phyloP scores from a whole-genome alignment of 2,797 vertebrate species.

The Rhadinocentrus ornatus region DNA sequence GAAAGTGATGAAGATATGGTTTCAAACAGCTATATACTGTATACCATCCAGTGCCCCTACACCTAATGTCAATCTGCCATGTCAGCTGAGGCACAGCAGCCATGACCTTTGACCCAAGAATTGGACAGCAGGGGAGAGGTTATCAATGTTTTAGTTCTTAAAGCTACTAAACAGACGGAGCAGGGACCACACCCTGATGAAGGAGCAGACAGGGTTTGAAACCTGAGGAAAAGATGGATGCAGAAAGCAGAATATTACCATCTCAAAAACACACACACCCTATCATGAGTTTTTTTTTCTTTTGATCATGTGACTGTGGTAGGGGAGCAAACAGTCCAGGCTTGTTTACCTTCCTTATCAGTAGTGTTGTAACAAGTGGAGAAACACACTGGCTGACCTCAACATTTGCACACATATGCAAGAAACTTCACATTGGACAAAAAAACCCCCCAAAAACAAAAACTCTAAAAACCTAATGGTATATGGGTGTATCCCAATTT shows the following conservation, averaged over 20 bases:
- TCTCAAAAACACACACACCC: constrained; percentile 1
- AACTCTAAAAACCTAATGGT: not conserved
- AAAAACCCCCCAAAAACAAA: constrained; percentile 27
- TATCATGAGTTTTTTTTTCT: constrained; percentile 58
- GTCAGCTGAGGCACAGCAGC: constrained; percentile 71
- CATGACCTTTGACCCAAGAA: constrained; percentile 71
- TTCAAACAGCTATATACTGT: constrained; percentile 57
- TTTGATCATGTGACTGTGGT: constrained; percentile 68
- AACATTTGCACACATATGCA: constrained; percentile 42
- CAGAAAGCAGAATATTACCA: constrained; percentile 21
- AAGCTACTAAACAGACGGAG: constrained; percentile 41
- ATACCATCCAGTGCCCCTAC: constrained; percentile 69
- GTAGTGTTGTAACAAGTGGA: constrained; percentile 80
- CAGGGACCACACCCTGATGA: constrained; percentile 27
- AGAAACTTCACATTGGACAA: constrained; percentile 44
- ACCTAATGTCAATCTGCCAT: constrained; percentile 70
- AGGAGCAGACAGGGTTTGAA: constrained; percentile 22
- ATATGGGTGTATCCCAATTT: not conserved
- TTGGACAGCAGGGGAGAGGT: constrained; percentile 66
- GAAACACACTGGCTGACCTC: constrained; percentile 68
- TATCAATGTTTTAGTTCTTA: constrained; percentile 64
- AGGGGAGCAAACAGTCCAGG: constrained; percentile 71
- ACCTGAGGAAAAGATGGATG: constrained; percentile 24
- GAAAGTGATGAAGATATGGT: constrained; percentile 47
- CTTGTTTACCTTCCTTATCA: constrained; percentile 82